Evolutionary conservation across 2,113 vertebrate species (phyloP), one percentile per base, ranked within the genome.

Genomic region (Indicator maculatus): DNA sequence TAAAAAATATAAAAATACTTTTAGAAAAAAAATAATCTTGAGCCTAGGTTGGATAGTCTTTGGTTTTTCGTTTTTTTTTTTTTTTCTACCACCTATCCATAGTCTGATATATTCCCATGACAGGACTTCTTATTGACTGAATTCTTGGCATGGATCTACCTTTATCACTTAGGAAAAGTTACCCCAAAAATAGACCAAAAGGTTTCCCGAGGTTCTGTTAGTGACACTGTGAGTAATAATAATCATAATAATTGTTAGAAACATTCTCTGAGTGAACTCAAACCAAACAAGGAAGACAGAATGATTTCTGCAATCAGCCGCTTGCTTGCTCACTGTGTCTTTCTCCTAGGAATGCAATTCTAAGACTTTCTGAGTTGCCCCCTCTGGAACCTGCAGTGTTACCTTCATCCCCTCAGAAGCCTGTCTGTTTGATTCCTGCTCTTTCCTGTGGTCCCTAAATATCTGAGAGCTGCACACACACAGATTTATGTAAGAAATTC

Each of bases 341-440:
- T 83, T 81, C 65, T 95, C 28, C 31, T 56, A 67, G 21, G 31
- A 19, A 88, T 81, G 38, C 28, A 84, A 75, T n/a, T 75, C 47
- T 71, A 52, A 77, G 11, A 2, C 26, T 79, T 83, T 56, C 56
- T 39, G n/a, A 81, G 52, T 26, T 74, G 1, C 41, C 58, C 41
- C 24, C 41, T 87, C 77, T 58, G 56, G 53, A 31, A 17, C 36
- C 1, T 58, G 9, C 4, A 78, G 6, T 1, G 1, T 65, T 75
- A 78, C 90, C 89, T 81, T 71, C 15, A 23, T 53, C 58, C 31
- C 58, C 65, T 87, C 47, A 78, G 73, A 93, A 72, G 28, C 31
- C 14, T 76, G 33, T 8, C 55, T 79, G 19, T 89, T 84, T 95
- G 63, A 87, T 93, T 78, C 78, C 79, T 91, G 44, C 23, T 91